Percentiles rank a stretch among this genome's conserved stretches.
phyloP scores from a whole-genome alignment of 2,888 invertebrate species.

The Boloria euphrosyne region DNA sequence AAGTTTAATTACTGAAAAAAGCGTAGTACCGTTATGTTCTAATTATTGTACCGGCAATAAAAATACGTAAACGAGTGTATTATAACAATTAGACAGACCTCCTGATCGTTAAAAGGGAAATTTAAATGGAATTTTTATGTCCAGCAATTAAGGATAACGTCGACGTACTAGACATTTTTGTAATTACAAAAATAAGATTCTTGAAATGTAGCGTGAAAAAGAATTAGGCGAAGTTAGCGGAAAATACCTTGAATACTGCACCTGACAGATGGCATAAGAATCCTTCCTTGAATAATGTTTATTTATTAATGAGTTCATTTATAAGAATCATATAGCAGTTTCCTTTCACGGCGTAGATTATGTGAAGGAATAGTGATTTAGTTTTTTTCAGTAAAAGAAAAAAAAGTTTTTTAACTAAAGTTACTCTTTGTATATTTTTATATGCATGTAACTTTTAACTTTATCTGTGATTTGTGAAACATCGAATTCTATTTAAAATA shows the following conservation, averaged over 20 bases:
- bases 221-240: constrained; percentile 76
- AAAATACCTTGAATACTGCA: constrained; percentile 66
- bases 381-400: too few species aligned
- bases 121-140: constrained; percentile 84
- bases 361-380: too few species aligned
- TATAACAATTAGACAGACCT: constrained; percentile 82
- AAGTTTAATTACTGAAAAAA: constrained; percentile 78
- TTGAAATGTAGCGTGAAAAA: constrained; percentile 83
- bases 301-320: constrained; percentile 15
- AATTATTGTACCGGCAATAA: constrained; percentile 81
- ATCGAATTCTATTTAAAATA: too few species aligned
- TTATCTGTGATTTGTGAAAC: too few species aligned
- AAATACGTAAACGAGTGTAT: constrained; percentile 83
- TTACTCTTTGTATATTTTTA: too few species aligned
- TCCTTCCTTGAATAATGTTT: constrained; percentile 36
- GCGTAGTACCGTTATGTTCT: constrained; percentile 78
- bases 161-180: constrained; percentile 82
- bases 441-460: too few species aligned
- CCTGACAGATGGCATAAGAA: constrained; percentile 67
- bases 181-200: constrained; percentile 83
- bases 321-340: neutral
- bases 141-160: constrained; percentile 83
- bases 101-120: constrained; percentile 82
- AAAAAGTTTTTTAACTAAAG: too few species aligned
- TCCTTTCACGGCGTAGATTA: neutral